A percentile compares a stretch with the other conserved stretches of the same genome.
Evolutionary conservation across 2,113 vertebrate genomes (phyloP).

Genomic region (Malaclemys terrapin): DNA sequence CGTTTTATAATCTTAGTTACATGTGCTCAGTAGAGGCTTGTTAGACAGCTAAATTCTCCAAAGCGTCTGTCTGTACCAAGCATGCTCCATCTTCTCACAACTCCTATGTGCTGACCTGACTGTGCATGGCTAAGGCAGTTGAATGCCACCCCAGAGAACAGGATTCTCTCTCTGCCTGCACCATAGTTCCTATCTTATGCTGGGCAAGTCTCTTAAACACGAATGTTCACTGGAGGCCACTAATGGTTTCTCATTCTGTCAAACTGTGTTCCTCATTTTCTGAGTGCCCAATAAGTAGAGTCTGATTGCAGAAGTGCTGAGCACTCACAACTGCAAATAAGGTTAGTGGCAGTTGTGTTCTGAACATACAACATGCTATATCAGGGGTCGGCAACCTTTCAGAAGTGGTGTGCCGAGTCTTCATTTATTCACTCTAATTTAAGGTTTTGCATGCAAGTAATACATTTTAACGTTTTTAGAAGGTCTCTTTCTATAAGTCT

Average conservation of each 20-base stretch:
- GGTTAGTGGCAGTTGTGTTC: not conserved
- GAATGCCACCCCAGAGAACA: not conserved
- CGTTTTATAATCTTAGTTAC: not conserved
- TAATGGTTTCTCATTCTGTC: not conserved
- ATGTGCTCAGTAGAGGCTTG: not conserved
- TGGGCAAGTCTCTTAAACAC: not conserved
- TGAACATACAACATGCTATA: rapidly evolving
- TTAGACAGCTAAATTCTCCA: rapidly evolving
- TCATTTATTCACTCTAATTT: too few species aligned
- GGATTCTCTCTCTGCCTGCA: not conserved
- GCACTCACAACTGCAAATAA: not conserved
- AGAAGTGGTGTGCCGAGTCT: too few species aligned
- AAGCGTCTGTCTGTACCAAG: not conserved
- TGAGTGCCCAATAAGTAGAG: not conserved
- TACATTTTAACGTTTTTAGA: too few species aligned
- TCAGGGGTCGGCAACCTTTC: not conserved
- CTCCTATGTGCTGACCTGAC: not conserved
- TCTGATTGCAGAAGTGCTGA: not conserved
- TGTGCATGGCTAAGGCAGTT: not conserved
- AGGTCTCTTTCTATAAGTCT: too few species aligned
- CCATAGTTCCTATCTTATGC: not conserved
- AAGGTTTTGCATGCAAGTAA: too few species aligned
- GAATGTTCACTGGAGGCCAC: not conserved
- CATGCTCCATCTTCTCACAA: not conserved
- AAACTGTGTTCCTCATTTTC: not conserved